Conservation (phyloP, 2,797 vertebrate species). For the Leptodactylus fallax region DNA sequence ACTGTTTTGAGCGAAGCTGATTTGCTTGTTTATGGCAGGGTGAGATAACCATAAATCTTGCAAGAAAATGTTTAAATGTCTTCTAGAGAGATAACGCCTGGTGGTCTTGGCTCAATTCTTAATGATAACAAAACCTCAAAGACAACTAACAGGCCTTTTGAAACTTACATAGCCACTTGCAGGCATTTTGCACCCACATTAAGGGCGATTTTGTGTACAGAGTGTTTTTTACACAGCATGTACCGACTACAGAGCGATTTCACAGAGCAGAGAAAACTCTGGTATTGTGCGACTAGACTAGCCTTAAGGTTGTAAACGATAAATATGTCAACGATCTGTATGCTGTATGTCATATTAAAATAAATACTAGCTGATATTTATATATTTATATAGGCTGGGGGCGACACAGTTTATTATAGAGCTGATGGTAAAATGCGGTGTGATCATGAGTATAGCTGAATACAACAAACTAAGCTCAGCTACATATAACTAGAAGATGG, state of each 20-base stretch:
- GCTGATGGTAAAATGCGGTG: neutral
- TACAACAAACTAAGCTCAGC: neutral
- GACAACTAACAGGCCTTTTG: conserved; percentile 82
- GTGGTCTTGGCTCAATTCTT: conserved; percentile 83
- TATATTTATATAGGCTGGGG: neutral
- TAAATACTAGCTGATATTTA: neutral
- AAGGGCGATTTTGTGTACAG: conserved; percentile 68
- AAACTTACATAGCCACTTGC: conserved; percentile 76
- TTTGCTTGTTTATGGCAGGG: conserved; percentile 53
- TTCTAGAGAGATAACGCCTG: conserved; percentile 82
- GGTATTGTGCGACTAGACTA: no score
- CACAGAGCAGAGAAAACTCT: neutral
- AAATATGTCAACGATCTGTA: neutral
- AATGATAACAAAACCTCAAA: conserved; percentile 80
- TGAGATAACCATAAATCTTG: conserved; percentile 81
- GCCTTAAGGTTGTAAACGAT: neutral
- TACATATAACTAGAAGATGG: neutral
- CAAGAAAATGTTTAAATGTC: conserved; percentile 82
- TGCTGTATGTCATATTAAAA: neutral
- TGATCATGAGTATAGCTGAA: neutral
- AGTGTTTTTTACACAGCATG: conserved; percentile 45
- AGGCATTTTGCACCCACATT: conserved; percentile 66
- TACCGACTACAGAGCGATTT: conserved; percentile 14
- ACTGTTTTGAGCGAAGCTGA: conserved; percentile 15
- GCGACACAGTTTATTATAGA: neutral